These are phyloP conservation scores for Listronotus oregonensis DNA, from an alignment of 1,140 invertebrate genomes.

Conservation along the genomic window DNA sequence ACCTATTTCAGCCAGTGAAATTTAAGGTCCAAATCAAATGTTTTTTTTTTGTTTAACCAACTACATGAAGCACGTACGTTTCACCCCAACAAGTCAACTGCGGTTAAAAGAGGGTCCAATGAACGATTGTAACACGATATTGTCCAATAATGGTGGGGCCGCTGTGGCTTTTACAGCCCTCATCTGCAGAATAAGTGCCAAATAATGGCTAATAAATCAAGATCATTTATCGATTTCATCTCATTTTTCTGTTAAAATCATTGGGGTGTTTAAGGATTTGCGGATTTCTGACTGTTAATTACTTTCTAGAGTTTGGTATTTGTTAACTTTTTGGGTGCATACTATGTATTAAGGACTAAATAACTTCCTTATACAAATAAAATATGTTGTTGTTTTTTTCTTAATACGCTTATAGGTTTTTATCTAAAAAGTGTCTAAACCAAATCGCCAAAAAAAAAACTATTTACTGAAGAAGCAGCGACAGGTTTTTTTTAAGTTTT, in stretches of 20 bases:
- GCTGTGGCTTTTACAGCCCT: conserved; percentile 26
- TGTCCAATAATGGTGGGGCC: conserved; percentile 26
- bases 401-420: too few species aligned
- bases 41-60: conserved; percentile 19
- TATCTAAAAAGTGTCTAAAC: too few species aligned
- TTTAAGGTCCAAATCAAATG: conserved; percentile 17
- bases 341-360: too few species aligned
- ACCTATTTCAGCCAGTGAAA: too few species aligned
- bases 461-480: too few species aligned
- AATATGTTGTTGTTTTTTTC: too few species aligned
- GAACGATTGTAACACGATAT: conserved; percentile 30
- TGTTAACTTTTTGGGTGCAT: too few species aligned
- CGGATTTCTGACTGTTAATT: conserved; percentile 30
- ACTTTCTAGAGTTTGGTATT: not conserved
- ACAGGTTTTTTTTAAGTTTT: too few species aligned
- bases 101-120: conserved; percentile 3
- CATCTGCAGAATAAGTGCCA: conserved; percentile 21
- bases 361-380: too few species aligned
- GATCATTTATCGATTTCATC: conserved; percentile 28
- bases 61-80: conserved; percentile 6
- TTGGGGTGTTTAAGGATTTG: conserved; percentile 23
- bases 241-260: conserved; percentile 24
- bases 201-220: conserved; percentile 36
- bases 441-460: too few species aligned
- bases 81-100: conserved; percentile 5